Evolutionary conservation across 1,140 invertebrate species (phyloP).

Genomic region (Drosophila baimaii): DNA sequence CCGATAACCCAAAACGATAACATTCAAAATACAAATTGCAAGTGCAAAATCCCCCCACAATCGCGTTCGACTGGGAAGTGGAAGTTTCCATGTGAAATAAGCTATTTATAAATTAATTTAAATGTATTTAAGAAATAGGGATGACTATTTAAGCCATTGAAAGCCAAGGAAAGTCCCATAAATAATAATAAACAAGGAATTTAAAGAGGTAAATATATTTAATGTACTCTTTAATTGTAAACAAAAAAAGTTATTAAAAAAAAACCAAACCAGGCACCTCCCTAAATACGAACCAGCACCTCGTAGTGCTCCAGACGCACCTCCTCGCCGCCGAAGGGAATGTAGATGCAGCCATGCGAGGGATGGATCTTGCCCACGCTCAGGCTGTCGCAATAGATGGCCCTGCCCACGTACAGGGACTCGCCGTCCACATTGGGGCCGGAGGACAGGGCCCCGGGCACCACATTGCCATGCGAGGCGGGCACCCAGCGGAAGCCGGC

Average conservation of each 20-base stretch:
- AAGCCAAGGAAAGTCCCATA: neutral
- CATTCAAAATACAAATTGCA: neutral
- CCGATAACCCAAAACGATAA: constrained; percentile 13
- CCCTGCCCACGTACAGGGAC: constrained; percentile 87
- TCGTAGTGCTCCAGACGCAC: constrained; percentile 86
- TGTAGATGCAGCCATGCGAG: constrained; percentile 87
- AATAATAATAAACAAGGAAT: neutral
- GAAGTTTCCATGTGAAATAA: constrained; percentile 1
- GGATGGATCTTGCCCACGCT: constrained; percentile 87
- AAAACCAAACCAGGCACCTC: neutral
- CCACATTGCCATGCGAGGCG: constrained; percentile 85
- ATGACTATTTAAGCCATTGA: neutral
- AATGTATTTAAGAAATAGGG: neutral
- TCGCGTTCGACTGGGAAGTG: too few relatives aligned
- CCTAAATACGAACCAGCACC: constrained; percentile 75
- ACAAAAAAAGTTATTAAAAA: neutral
- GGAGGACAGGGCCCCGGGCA: constrained; percentile 86
- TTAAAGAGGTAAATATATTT: neutral
- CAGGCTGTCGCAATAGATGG: constrained; percentile 85
- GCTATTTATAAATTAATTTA: neutral
- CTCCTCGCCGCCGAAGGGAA: constrained; percentile 87
- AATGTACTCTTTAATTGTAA: neutral
- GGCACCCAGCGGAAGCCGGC: constrained; percentile 85
- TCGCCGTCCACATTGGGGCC: constrained; percentile 87
- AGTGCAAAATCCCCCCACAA: neutral